phyloP scores from a whole-genome alignment of 37 sponge, comb jelly and placozoan species.

The Agelas oroides region DNA sequence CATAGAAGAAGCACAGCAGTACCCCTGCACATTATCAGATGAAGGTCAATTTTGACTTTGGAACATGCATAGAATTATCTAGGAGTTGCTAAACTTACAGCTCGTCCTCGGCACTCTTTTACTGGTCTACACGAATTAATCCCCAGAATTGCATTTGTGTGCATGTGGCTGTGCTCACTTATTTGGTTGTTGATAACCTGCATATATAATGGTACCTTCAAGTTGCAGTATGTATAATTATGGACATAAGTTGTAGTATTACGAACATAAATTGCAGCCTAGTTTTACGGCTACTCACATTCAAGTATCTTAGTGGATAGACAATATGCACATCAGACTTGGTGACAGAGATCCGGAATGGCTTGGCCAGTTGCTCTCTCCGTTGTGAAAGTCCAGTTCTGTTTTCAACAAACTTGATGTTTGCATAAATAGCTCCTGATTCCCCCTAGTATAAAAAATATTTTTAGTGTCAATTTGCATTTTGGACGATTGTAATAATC shows the following conservation, averaged over 20 bases:
- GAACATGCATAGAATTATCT: no score
- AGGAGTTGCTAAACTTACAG: no score
- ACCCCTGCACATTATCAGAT: slow-evolving; percentile 26
- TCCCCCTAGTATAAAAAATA: slow-evolving; percentile 60
- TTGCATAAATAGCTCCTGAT: slow-evolving; percentile 66
- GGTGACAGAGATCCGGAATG: slow-evolving; percentile 78
- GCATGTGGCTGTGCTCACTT: neutral
- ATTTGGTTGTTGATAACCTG: slow-evolving; percentile 54
- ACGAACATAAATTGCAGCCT: no score
- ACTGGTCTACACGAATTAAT: slow-evolving; percentile 1
- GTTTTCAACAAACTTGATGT: slow-evolving; percentile 56
- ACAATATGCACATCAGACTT: slow-evolving; percentile 70
- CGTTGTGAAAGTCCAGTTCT: slow-evolving; percentile 3
- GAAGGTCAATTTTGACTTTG: neutral
- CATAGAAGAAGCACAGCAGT: slow-evolving; percentile 47
- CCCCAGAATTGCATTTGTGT: slow-evolving; percentile 28
- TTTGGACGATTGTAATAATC: neutral
- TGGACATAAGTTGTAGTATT: no score
- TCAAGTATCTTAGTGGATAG: slow-evolving; percentile 70
- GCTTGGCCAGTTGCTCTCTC: slow-evolving; percentile 77
- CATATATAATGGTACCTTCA: no score
- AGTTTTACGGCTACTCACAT: no score
- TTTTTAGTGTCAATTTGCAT: neutral
- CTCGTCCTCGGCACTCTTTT: neutral
- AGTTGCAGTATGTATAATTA: no score